These are phyloP conservation scores for Epinephelus fuscoguttatus DNA, from an alignment of 2,113 vertebrate genomes.

Conservation along the genomic window DNA sequence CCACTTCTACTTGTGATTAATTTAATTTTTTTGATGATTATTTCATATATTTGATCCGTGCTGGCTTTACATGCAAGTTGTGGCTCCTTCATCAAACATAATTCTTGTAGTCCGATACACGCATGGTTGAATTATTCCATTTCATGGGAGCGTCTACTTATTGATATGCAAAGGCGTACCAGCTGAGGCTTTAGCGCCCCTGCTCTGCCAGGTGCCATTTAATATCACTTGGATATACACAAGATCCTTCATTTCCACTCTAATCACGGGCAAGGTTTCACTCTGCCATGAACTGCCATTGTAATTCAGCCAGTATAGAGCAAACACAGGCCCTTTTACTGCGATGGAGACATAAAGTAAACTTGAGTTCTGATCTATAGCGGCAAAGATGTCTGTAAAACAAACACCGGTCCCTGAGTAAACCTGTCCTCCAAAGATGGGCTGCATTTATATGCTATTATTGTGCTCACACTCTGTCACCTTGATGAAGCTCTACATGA, in stretches of 20 bases:
- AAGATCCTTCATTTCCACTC: slow-evolving; percentile 74
- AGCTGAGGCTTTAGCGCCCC: slow-evolving; percentile 52
- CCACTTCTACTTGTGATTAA: background rate
- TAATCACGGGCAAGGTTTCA: slow-evolving; percentile 68
- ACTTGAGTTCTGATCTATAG: slow-evolving; percentile 45
- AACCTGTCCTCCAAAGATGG: slow-evolving; percentile 37
- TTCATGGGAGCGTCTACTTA: slow-evolving; percentile 54
- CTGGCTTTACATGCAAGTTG: background rate
- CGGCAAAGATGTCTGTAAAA: slow-evolving; percentile 40
- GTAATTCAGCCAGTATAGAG: slow-evolving; percentile 56
- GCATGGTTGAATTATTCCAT: slow-evolving; percentile 63
- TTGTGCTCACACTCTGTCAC: slow-evolving; percentile 56
- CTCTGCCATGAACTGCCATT: slow-evolving; percentile 38
- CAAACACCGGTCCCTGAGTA: slow-evolving; percentile 43
- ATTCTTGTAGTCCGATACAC: slow-evolving; percentile 16
- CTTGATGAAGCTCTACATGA: slow-evolving; percentile 53
- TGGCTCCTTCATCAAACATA: slow-evolving; percentile 16
- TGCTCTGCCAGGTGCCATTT: slow-evolving; percentile 70
- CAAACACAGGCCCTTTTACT: slow-evolving; percentile 26
- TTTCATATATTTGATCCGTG: slow-evolving; percentile 1
- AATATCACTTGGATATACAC: slow-evolving; percentile 74
- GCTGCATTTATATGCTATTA: slow-evolving; percentile 64
- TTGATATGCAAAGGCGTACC: slow-evolving; percentile 71
- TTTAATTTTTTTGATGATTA: slow-evolving; percentile 1
- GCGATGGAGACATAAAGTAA: slow-evolving; percentile 28